phyloP scores from a whole-genome alignment of 2,113 vertebrate species.

The Ariopsis seemanni region DNA sequence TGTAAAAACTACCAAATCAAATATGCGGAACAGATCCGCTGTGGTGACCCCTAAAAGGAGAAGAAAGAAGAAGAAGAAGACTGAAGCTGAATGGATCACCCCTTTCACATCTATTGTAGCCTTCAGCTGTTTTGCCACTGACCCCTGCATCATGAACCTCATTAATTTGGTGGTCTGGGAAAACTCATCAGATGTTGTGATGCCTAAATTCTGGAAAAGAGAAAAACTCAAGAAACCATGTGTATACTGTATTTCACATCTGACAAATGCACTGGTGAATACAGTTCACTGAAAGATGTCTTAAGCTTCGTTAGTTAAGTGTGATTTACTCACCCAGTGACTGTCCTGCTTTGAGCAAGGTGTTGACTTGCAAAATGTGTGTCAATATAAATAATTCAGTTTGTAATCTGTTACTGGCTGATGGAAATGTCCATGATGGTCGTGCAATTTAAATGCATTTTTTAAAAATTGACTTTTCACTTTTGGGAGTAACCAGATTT shows the following conservation, averaged over 20 bases:
- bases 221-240: background rate
- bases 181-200: background rate
- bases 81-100: constrained; percentile 5
- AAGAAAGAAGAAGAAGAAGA: too few species aligned
- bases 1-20: too few species aligned
- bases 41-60: too few species aligned
- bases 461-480: background rate
- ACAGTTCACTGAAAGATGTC: background rate
- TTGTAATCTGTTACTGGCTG: background rate
- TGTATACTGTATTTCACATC: background rate
- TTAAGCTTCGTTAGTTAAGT: background rate
- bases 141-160: background rate
- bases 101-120: background rate
- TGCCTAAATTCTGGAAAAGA: background rate
- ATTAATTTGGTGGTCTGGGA: background rate
- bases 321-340: background rate
- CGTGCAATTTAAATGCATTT: too few species aligned
- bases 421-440: background rate
- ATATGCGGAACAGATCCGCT: too few species aligned
- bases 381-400: background rate
- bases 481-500: background rate
- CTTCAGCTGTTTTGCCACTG: background rate
- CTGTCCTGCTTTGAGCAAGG: background rate
- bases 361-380: background rate
- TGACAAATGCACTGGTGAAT: background rate